Conservation (phyloP, 1,140 invertebrate genomes). For the Drosophila azteca region DNA sequence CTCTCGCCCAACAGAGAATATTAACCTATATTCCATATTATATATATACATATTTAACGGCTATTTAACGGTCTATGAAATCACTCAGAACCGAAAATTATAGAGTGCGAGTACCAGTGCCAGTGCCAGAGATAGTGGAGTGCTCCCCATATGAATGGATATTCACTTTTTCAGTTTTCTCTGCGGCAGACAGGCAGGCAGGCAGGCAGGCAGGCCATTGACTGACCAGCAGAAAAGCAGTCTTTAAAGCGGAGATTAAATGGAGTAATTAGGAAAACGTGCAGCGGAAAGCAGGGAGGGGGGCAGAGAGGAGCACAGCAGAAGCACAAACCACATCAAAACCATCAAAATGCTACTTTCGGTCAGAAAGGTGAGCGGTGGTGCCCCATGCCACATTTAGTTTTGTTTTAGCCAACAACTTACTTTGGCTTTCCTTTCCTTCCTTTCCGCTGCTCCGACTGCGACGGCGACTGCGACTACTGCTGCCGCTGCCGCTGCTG, state of each 20-base stretch:
- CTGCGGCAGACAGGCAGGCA: slow-evolving; percentile 9
- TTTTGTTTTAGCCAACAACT: slow-evolving; percentile 46
- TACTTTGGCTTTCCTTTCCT: slow-evolving; percentile 43
- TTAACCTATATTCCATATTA: no score
- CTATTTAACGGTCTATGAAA: slow-evolving; percentile 6
- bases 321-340: slow-evolving; percentile 42
- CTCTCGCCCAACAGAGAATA: no score
- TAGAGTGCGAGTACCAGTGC: slow-evolving; percentile 1
- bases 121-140: not conserved
- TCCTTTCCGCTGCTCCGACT: slow-evolving; percentile 2
- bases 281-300: slow-evolving; percentile 20
- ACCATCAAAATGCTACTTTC: slow-evolving; percentile 48
- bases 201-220: slow-evolving; percentile 47
- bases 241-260: slow-evolving; percentile 65
- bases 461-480: not conserved
- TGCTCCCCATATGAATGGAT: slow-evolving; percentile 28
- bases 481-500: slow-evolving; percentile 13
- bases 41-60: not conserved
- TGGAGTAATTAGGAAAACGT: slow-evolving; percentile 67
- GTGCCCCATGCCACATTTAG: slow-evolving; percentile 52
- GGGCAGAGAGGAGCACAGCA: not conserved
- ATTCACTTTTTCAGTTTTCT: slow-evolving; percentile 48
- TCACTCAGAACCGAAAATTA: slow-evolving; percentile 7
- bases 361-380: slow-evolving; percentile 55
- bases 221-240: slow-evolving; percentile 46